Evolutionary conservation across 1,140 invertebrate genomes (phyloP).

Genomic region (Drosophila nigrodunni): DNA sequence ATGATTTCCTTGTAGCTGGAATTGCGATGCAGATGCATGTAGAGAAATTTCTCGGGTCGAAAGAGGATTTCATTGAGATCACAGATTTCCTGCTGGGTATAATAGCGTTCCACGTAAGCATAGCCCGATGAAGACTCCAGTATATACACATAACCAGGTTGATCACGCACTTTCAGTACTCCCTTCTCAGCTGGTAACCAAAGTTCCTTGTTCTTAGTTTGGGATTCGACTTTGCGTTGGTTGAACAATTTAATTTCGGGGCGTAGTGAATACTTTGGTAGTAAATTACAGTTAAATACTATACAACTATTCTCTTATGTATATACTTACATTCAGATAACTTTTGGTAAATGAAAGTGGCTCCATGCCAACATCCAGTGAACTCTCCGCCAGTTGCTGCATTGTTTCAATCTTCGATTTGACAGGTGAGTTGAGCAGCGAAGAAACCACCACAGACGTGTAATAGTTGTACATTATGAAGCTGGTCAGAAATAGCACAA

Average conservation of each 20-base stretch:
- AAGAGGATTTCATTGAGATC: constrained; percentile 76
- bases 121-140: constrained; percentile 68
- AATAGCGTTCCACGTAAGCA: constrained; percentile 66
- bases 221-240: constrained; percentile 64
- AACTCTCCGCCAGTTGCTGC: constrained; percentile 75
- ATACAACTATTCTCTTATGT: background rate
- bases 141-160: constrained; percentile 72
- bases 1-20: constrained; percentile 77
- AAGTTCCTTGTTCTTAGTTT: constrained; percentile 52
- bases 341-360: constrained; percentile 67
- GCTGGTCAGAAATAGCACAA: constrained; percentile 67
- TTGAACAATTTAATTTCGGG: constrained; percentile 64
- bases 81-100: constrained; percentile 71
- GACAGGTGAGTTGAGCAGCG: constrained; percentile 71
- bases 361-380: constrained; percentile 68
- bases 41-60: constrained; percentile 62
- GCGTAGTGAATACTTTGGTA: constrained; percentile 50
- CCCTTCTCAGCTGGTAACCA: constrained; percentile 73
- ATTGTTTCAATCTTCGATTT: constrained; percentile 75
- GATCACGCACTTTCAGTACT: constrained; percentile 62
- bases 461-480: constrained; percentile 84
- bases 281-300: background rate
- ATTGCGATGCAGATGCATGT: constrained; percentile 66
- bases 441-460: constrained; percentile 78
- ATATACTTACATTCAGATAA: constrained; percentile 72